Evolutionary conservation across 2,888 invertebrate species (phyloP), one percentile per base, ranked within the genome.

Genomic region (Junonia oenone): DNA sequence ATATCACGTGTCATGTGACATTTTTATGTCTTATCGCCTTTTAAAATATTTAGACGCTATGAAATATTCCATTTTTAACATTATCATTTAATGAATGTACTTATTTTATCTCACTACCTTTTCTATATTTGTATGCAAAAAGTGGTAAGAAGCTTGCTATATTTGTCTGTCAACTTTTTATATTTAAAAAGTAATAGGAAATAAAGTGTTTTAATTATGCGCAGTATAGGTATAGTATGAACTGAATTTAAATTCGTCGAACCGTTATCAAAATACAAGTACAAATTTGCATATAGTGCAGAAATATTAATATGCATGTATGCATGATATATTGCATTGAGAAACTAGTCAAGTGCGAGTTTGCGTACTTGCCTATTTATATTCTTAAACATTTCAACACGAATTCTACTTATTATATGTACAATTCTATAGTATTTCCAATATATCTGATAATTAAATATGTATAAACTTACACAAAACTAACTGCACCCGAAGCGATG

Each of bases 221-320:
- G 2, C 26, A 13, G n/a, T n/a, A n/a, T n/a, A n/a, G n/a, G n/a
- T n/a, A 13, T 9, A 40, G 19, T 19, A 19, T 17, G 13, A 13
- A 13, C 14, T 13, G 22, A n/a, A 40, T 40, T 40, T 11, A 40
- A 40, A 40, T 17, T n/a, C 19, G 22, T 40, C 11, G 26, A 26
- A 43, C 43, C 43, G 13, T 43, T 43, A 43, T 43, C 22, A 43
- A 43, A 43, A 43, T 13, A 43, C 43, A 22, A 26, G 22, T 43
- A 43, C 22, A 26, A 13, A 43, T 43, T 43, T 43, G 26, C 43
- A 43, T 43, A 43, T 43, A 26, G 43, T 43, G 13, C 22, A 26
- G 1, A n/a, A 43, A 43, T 26, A 22, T 43, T 26, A 43, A 43
- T 43, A 43, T 43, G 26, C 43, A 43, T 43, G 9, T 43, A 43